A percentile compares a stretch with the other conserved stretches of the same genome.
Conservation (phyloP, 2,888 invertebrate genomes). For the Nomada fabriciana region DNA sequence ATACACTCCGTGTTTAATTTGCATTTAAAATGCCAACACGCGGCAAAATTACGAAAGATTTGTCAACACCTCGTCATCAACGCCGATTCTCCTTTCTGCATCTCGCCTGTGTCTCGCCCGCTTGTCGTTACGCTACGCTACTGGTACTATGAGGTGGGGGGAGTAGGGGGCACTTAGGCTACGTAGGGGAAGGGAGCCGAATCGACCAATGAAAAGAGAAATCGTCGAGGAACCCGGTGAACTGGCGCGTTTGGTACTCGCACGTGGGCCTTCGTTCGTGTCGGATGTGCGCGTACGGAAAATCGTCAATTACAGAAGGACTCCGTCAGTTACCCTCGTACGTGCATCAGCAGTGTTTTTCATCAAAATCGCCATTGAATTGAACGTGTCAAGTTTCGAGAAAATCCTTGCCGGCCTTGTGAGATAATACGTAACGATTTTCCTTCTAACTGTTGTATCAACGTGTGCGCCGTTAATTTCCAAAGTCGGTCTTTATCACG, state of each 20-base stretch:
- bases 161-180: too few relatives aligned
- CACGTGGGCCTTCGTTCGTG: constrained; percentile 82
- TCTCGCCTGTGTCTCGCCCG: constrained; percentile 33
- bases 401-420: neutral
- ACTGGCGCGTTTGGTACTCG: constrained; percentile 80
- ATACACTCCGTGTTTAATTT: neutral
- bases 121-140: constrained; percentile 38
- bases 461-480: constrained; percentile 43
- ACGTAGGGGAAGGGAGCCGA: constrained; percentile 12
- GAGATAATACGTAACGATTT: neutral
- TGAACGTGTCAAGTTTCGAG: neutral
- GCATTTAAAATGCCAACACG: constrained; percentile 1
- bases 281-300: constrained; percentile 70
- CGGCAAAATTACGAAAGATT: constrained; percentile 30
- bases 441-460: constrained; percentile 30
- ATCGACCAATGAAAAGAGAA: constrained; percentile 59
- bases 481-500: constrained; percentile 19
- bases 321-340: constrained; percentile 49
- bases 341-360: constrained; percentile 50
- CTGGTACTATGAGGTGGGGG: constrained; percentile 12
- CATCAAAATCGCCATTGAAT: constrained; percentile 11
- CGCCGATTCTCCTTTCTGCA: constrained; percentile 35
- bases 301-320: constrained; percentile 36
- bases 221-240: constrained; percentile 65
- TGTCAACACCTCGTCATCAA: constrained; percentile 43